Evolutionary conservation across 2,797 vertebrate species (phyloP), one percentile per base, ranked within the genome.

Genomic region (Hoplostethus atlanticus): DNA sequence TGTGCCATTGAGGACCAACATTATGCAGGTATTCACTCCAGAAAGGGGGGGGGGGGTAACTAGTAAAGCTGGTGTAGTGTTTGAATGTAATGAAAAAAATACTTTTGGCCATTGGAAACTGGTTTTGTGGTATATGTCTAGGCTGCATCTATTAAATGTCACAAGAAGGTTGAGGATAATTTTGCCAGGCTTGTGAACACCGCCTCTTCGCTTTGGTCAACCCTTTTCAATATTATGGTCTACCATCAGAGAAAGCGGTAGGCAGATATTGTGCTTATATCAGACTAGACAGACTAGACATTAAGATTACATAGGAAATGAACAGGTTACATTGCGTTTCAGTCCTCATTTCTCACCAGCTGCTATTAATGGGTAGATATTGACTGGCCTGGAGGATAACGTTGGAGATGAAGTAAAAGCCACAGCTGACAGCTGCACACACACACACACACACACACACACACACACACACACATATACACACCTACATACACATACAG

Each of bases 181-280:
- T 67, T 21, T n/a, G 42, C 13, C 34, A 52, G 30, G 3, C 55
- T 63, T 57, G 58, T 65, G 25, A 80, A 65, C 8, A 55, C 34
- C 2, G 10, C 11, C 10, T 42, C 40, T 42, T 42, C 40, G 4
- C 40, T 42, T 42, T 42, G 10, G 10, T 42, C 10, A 42, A 10
- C 1, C 4, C 36, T 36, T 46, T 1, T 4, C 9, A 46, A 10
- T 46, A 46, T 46, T 46, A 13, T 8, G 13, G 13, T 46, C 42
- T 13, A 46, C 42, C 5, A 46, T 16, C 13, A 16, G 4, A 47
- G 46, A 13, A 47, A 15, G 5, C 16, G 13, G 13, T 5, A 15
- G 46, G 46, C 42, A 6, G 42, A 36, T 36, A 7, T 11, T 40
- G 13, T 15, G 46, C 16, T 47, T 47, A 47, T 12, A 16, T 15